phyloP scores from a whole-genome alignment of 2,113 vertebrate species.

The Clarias batrachus region DNA sequence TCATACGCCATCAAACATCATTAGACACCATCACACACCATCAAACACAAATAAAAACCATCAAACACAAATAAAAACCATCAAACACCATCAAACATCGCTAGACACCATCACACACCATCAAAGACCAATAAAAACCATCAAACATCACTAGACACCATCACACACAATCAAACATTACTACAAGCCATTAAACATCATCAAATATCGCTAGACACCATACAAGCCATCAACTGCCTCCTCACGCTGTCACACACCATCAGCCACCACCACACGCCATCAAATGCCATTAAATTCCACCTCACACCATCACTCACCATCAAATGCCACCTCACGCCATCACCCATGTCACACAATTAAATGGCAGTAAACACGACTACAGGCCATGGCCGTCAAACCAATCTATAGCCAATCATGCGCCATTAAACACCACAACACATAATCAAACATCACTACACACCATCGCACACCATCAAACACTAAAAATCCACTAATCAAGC shows the following conservation, averaged over 20 bases:
- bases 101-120: background rate
- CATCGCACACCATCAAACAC: background rate
- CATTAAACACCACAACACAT: background rate
- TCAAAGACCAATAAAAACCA: background rate
- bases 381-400: background rate
- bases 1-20: background rate
- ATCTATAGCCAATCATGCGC: background rate
- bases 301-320: too few species aligned
- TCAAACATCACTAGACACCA: too few species aligned
- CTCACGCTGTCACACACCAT: background rate
- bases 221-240: too few species aligned
- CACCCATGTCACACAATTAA: background rate
- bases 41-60: background rate
- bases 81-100: background rate
- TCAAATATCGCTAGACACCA: background rate
- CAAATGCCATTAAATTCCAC: background rate
- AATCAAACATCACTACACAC: background rate
- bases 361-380: background rate
- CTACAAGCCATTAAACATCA: too few species aligned
- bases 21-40: background rate
- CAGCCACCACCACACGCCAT: background rate
- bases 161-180: too few species aligned
- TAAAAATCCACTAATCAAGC: accelerated
- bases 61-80: background rate
- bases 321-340: too few species aligned